A percentile compares a stretch with the other conserved stretches of the same genome.
phyloP scores from a whole-genome alignment of 2,113 vertebrate genomes.

The Xenopus laevis region DNA sequence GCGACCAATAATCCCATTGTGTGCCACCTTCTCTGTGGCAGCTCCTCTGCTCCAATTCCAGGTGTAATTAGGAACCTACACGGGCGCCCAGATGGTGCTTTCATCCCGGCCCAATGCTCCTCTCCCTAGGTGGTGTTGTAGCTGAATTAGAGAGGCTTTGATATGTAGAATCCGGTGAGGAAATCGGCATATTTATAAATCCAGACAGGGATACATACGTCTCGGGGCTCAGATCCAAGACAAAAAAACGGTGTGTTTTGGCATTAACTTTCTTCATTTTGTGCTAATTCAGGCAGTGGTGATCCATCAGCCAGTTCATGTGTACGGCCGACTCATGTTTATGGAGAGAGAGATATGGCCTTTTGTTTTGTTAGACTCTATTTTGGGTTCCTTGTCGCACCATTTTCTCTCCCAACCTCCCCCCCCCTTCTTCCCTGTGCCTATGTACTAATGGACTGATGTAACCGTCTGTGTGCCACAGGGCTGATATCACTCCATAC shows the following conservation, averaged over 20 bases:
- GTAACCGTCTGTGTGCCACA: neutral
- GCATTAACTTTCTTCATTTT: constrained; percentile 28
- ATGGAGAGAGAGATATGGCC: neutral
- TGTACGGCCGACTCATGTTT: neutral
- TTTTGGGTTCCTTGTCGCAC: neutral
- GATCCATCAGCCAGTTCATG: neutral
- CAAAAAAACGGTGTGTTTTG: constrained; percentile 25
- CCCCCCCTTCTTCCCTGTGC: neutral
- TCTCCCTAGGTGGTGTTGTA: neutral
- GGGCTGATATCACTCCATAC: neutral
- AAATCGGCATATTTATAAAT: constrained; percentile 14
- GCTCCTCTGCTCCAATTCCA: neutral
- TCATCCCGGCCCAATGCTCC: neutral
- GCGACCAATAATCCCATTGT: no score
- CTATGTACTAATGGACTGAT: neutral
- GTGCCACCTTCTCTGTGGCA: no score
- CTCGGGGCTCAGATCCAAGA: constrained; percentile 3
- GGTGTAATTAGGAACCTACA: neutral
- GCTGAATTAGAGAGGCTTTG: neutral
- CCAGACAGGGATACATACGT: neutral
- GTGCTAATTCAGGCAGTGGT: constrained; percentile 15
- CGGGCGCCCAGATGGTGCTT: neutral
- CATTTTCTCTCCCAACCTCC: no score
- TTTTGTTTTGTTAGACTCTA: neutral
- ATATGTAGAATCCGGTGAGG: neutral